phyloP scores from a whole-genome alignment of 2,113 vertebrate genomes.

The Haliaeetus leucogaster region DNA sequence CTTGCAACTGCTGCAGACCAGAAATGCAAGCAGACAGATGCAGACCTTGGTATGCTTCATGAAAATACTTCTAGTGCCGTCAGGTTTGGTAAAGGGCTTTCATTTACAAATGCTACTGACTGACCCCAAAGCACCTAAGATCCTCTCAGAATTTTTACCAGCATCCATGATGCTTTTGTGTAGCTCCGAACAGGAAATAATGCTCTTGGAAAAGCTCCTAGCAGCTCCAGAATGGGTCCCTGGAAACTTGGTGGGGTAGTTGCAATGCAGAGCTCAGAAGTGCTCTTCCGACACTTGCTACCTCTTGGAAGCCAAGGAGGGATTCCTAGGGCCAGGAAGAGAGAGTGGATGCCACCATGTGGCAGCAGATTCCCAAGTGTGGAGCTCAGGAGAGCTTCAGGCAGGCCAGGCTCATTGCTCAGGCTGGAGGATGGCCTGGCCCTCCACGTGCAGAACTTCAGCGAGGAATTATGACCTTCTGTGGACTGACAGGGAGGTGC shows the following conservation, averaged over 20 bases:
- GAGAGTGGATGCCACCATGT: constrained; percentile 58
- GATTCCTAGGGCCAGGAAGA: not conserved
- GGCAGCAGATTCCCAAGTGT: constrained; percentile 25
- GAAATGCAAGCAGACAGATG: not conserved
- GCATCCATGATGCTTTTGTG: not conserved
- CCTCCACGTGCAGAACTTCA: not conserved
- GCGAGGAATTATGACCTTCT: not conserved
- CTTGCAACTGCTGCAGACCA: not conserved
- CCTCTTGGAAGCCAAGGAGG: constrained; percentile 9
- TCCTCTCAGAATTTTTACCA: constrained; percentile 13
- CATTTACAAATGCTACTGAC: not conserved
- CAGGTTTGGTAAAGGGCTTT: not conserved
- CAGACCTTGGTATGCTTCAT: not conserved
- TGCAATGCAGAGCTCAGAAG: not conserved
- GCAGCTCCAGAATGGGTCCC: not conserved
- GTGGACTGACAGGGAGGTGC: not conserved
- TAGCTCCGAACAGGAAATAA: not conserved
- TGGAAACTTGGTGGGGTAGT: not conserved
- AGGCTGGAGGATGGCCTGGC: not conserved
- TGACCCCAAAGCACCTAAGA: not conserved
- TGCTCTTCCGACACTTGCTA: not conserved
- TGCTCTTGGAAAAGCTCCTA: constrained; percentile 9
- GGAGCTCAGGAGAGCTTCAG: not conserved
- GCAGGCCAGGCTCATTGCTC: not conserved
- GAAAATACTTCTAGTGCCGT: not conserved